Base-by-base conservation (phyloP, 2,113 vertebrate genomes). In the Columba livia region DNA sequence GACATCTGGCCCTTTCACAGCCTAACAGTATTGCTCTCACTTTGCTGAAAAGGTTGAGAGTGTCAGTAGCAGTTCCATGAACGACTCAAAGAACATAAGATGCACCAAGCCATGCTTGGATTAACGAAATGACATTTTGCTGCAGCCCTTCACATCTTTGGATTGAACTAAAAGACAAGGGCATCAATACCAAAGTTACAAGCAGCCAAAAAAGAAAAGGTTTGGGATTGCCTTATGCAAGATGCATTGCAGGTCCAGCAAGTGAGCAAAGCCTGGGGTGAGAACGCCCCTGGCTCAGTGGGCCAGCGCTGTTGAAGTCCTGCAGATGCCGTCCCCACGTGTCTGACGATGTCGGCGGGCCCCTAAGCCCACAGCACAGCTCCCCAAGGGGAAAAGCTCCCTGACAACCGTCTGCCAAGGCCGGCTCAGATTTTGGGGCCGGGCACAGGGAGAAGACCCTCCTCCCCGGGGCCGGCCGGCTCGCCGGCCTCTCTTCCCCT, bases 261-360 rank as follows among this genome's bases (percentile, higher is more conserved):
- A 44, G 20, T 11, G 1, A 3, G 69, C 36, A 25, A 51, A 25
- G 18, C 1, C 1, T 1, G 10, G 28, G 51, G 15, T 0, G 2
- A 60, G 73, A 54, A 61, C 1, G 3, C 15, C 25, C 20, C 36
- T n/a, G 40, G 26, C 8, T 40, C 8, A 11, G 48, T 16, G 69
- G 51, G 40, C 34, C 2, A 10, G 48, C 6, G 11, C 4, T 10
- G 32, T 11, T 40, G 16, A 69, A 80, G 61, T 67, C 34, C 65
- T 10, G 34, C 5, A 2, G 57, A 51, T 34, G 29, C 58, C 5
- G 3, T 58, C 36, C 48, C 51, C 31, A 17, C 4, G 6, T 11
- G 17, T 64, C 47, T 32, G 42, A 34, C 4, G 15, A 15, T 23
- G 61, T 48, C 48, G 7, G 10, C 5, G 12, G 3, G 15, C 38